Evolutionary conservation across 2,888 invertebrate genomes (phyloP).

Genomic region (Sinelater perroti): DNA sequence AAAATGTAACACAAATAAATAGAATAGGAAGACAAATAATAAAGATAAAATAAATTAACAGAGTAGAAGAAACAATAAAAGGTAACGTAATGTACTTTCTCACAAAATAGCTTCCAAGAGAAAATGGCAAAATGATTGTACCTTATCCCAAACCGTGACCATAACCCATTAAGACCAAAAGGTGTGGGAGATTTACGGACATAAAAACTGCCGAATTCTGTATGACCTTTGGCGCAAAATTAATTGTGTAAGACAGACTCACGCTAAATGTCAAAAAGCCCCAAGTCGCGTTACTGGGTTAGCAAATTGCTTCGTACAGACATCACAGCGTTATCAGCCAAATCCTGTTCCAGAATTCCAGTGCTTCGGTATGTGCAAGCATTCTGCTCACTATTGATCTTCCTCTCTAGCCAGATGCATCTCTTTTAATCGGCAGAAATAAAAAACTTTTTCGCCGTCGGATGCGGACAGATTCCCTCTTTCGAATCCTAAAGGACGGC

Average conservation of each 20-base stretch:
- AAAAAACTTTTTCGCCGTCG: no score
- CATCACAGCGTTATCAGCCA: slow-evolving; percentile 8
- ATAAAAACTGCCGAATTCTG: slow-evolving; percentile 13
- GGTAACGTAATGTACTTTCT: no score
- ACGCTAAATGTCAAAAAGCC: slow-evolving; percentile 12
- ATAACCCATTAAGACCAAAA: slow-evolving; percentile 1
- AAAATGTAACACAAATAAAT: no score
- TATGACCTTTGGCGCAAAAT: slow-evolving; percentile 17
- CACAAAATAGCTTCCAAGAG: no score
- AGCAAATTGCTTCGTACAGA: slow-evolving; percentile 15
- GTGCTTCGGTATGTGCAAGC: slow-evolving; percentile 1
- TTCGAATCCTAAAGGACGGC: neutral
- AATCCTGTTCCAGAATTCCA: slow-evolving; percentile 4
- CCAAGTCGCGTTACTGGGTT: slow-evolving; percentile 12
- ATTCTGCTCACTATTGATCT: slow-evolving; percentile 3
- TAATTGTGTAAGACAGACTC: slow-evolving; percentile 15
- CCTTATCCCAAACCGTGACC: no score
- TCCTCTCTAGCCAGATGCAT: neutral
- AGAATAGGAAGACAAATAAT: no score
- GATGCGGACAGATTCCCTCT: neutral
- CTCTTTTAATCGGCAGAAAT: no score
- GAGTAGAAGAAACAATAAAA: no score
- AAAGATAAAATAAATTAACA: no score
- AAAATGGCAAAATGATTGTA: no score
- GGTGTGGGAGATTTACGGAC: neutral